These are phyloP conservation scores for Kuschelorhynchus macadamiae DNA, from an alignment of 2,888 invertebrate genomes.

Conservation along the genomic window DNA sequence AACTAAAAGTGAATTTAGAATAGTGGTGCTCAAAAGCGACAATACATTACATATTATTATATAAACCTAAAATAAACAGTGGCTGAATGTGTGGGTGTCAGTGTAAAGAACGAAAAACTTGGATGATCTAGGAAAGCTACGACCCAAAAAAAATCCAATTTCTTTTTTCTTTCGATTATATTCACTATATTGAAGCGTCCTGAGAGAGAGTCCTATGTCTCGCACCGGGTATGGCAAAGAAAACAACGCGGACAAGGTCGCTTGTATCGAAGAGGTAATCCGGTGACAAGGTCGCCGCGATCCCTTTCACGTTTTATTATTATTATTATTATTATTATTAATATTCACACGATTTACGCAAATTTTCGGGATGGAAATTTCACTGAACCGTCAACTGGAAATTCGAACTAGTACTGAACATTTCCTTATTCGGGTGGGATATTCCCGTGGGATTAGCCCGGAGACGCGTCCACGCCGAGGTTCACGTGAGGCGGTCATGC, in stretches of 20 bases:
- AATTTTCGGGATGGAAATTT: too few relatives aligned
- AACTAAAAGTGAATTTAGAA: too few relatives aligned
- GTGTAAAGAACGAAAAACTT: constrained; percentile 26
- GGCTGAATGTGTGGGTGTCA: too few relatives aligned
- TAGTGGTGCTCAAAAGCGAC: too few relatives aligned
- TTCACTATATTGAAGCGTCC: constrained; percentile 45
- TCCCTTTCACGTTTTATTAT: constrained; percentile 68
- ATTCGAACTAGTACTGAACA: too few relatives aligned
- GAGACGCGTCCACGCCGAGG: constrained; percentile 67
- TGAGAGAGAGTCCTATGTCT: neutral
- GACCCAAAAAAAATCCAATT: constrained; percentile 63
- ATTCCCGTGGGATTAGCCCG: constrained; percentile 57
- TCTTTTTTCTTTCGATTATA: constrained; percentile 29
- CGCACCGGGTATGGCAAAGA: neutral
- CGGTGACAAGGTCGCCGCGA: too few relatives aligned
- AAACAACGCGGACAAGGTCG: constrained; percentile 9
- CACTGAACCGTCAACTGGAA: too few relatives aligned
- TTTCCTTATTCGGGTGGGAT: too few relatives aligned
- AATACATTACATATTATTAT: too few relatives aligned
- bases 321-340: too few relatives aligned
- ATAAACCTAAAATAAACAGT: too few relatives aligned
- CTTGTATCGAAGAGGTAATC: neutral
- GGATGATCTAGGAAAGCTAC: constrained; percentile 62
- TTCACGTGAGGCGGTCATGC: constrained; percentile 69
- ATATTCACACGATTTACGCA: too few relatives aligned